These are phyloP conservation scores for Butastur rufipennis DNA, from an alignment of 2,113 vertebrate genomes.

Conservation along the genomic window DNA sequence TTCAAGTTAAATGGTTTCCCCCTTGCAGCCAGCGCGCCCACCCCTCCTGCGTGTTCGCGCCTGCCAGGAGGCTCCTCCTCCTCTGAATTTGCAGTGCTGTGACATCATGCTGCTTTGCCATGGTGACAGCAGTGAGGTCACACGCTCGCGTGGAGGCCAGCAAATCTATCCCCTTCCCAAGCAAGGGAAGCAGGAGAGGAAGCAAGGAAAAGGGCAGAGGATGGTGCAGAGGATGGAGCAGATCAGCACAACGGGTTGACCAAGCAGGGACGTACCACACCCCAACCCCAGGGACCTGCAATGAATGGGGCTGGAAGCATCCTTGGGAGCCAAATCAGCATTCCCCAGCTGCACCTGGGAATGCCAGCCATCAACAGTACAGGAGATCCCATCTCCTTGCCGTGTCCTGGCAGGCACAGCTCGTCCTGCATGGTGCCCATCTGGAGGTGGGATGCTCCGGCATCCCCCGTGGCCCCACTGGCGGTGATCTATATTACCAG, in stretches of 20 bases:
- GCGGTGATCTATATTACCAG: accelerated
- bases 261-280: neutral
- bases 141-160: accelerated
- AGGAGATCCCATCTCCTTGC: neutral
- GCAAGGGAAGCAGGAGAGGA: neutral
- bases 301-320: neutral
- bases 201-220: neutral
- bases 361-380: neutral
- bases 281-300: neutral
- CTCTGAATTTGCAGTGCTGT: neutral
- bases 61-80: neutral
- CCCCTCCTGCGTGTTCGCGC: neutral
- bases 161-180: neutral
- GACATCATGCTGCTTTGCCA: neutral
- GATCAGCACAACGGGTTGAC: neutral
- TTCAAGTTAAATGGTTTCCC: neutral
- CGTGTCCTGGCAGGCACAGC: neutral
- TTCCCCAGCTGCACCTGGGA: neutral
- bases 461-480: accelerated
- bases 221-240: neutral
- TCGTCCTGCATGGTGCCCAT: neutral
- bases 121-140: neutral
- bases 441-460: neutral
- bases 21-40: neutral
- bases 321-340: neutral